Conservation (phyloP, 2,888 invertebrate species). For the Craniophora ligustri region DNA sequence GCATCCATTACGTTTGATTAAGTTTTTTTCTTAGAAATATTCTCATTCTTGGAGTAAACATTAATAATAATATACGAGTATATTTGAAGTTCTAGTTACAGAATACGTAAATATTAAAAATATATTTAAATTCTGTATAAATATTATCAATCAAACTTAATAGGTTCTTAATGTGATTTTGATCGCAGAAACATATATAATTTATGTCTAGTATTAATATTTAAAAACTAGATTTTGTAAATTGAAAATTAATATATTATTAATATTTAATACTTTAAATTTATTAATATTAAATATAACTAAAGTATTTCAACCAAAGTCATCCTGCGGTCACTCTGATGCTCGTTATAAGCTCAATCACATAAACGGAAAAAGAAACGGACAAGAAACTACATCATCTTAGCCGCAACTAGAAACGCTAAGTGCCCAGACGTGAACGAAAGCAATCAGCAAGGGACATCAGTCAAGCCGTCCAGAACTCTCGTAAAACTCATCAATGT, state of each 20-base stretch:
- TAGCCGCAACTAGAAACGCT: conserved; percentile 21
- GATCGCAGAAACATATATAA: too few relatives aligned
- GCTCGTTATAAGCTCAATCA: conserved; percentile 5
- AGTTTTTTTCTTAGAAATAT: conserved; percentile 26
- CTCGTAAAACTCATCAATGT: conserved; percentile 5
- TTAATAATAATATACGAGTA: too few relatives aligned
- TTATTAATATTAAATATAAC: too few relatives aligned
- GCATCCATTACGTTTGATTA: conserved; percentile 29
- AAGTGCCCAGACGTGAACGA: conserved; percentile 30
- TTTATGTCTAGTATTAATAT: too few relatives aligned
- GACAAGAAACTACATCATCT: conserved; percentile 12
- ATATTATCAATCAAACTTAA: too few relatives aligned
- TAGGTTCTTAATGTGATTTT: too few relatives aligned
- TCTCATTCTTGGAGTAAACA: conserved; percentile 8
- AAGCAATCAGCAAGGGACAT: conserved; percentile 23
- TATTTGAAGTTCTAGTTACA: too few relatives aligned
- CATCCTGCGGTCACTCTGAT: conserved; percentile 4
- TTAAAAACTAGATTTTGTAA: too few relatives aligned
- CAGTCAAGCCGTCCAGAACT: conserved; percentile 14
- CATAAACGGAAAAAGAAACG: conserved; percentile 17
- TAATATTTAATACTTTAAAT: too few relatives aligned
- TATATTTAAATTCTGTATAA: too few relatives aligned
- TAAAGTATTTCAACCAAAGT: conserved; percentile 4
- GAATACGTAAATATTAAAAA: too few relatives aligned
- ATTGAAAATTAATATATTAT: too few relatives aligned